phyloP scores from a whole-genome alignment of 2,113 vertebrate species.

The Phyllostomus discolor region DNA sequence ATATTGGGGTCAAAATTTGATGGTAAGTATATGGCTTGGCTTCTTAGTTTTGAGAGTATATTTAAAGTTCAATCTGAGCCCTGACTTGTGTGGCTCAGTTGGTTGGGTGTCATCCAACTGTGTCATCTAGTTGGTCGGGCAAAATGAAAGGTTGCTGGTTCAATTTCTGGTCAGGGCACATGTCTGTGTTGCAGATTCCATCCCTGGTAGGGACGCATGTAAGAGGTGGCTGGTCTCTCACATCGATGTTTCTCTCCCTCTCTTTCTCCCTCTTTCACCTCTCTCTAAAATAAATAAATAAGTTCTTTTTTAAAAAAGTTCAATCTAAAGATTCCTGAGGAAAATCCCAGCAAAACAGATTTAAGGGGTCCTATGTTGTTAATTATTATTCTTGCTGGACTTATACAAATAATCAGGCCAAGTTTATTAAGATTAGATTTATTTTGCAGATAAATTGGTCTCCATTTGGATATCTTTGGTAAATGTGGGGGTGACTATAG shows the following conservation, averaged over 20 bases:
- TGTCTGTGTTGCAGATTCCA: no score
- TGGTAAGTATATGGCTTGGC: neutral
- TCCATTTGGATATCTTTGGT: neutral
- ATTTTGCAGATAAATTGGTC: neutral
- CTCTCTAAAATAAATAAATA: no score
- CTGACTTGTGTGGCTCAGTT: no score
- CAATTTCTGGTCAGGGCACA: no score
- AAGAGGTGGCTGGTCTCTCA: no score
- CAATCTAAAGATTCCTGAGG: neutral
- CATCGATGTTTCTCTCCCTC: no score
- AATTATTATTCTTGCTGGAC: neutral
- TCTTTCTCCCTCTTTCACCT: no score
- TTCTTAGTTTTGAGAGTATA: neutral
- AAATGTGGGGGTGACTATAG: neutral
- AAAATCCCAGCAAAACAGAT: neutral
- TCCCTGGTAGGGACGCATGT: no score
- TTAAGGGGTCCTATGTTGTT: neutral
- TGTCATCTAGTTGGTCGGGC: no score
- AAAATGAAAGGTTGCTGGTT: no score
- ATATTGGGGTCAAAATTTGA: neutral
- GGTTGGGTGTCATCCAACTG: no score
- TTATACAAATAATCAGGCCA: neutral
- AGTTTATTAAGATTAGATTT: neutral
- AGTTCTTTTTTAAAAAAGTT: neutral
- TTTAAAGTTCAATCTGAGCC: neutral